Percentiles rank a stretch among this genome's conserved stretches.
Conservation (phyloP, 2,113 vertebrate species). For the Laticauda laticaudata region DNA sequence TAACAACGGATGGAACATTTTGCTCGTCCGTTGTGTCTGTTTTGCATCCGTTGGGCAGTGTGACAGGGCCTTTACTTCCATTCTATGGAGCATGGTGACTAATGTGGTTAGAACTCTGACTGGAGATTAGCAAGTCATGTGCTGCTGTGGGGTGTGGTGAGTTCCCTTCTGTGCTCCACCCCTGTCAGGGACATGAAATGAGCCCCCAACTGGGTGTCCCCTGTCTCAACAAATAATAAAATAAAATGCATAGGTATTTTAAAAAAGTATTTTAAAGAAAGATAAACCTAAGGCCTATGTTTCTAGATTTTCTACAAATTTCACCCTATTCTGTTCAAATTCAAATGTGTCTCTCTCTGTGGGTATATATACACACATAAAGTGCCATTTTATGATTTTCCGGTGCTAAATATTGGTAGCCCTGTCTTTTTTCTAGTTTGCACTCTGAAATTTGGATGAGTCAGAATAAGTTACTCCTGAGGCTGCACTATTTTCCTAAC, state of each 20-base stretch:
- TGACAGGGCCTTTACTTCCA: too few species aligned
- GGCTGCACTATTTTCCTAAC: neutral
- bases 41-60: too few species aligned
- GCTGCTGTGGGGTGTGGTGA: too few species aligned
- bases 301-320: neutral
- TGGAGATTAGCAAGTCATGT: too few species aligned
- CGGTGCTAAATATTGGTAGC: neutral
- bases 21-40: too few species aligned
- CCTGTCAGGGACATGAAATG: too few species aligned
- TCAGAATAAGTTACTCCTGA: neutral
- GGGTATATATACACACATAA: too few species aligned
- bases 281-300: neutral
- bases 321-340: neutral
- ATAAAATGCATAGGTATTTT: neutral
- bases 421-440: neutral
- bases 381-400: neutral
- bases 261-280: neutral
- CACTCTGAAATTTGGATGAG: neutral
- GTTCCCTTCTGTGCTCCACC: too few species aligned
- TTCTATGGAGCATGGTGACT: neutral
- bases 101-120: too few species aligned
- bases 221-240: neutral
- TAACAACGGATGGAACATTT: too few species aligned
- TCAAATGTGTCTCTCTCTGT: neutral
- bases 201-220: too few species aligned